Evolutionary conservation across 2,888 invertebrate genomes (phyloP), one percentile per base, ranked within the genome.

Genomic region (Mystacides longicornis): DNA sequence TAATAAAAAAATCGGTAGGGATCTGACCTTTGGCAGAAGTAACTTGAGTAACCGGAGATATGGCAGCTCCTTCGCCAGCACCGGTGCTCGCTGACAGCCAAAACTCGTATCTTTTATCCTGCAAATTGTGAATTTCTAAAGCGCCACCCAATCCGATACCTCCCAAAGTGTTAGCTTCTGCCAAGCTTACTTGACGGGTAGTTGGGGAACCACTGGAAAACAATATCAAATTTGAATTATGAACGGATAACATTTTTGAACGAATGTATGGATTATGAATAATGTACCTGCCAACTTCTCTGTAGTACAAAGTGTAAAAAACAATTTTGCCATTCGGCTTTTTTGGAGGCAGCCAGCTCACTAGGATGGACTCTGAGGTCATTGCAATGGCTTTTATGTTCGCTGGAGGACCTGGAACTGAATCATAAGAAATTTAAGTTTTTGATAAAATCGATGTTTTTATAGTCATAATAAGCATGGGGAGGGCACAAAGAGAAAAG

Each of bases 61-160:
- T 88, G 18, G 86, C 81, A 68, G 87, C 87, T 1, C 89, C 88
- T 70, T 91, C 89, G 0, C 92, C 93, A 2, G 86, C 82, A 1
- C 81, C 80, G 0, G 92, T 92, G 60, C 86, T 87, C 1, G 91
- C 91, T 1, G 90, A 85, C 2, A 92, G 87, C 87, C 91, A 90
- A 66, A 93, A 91, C 67, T 89, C 88, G 67, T 93, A 93, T 43
- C 86, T 80, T 63, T 84, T 82, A 68, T 87, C 86, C 50, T 81
- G 80, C 56, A 91, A 73, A 43, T 85, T 81, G 23, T 86, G 74
- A 42, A 85, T 75, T 69, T 87, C 87, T 58, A 81, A 82, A 2
- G 78, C 79, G 1, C 77, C 77, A 14, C 74, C 77, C 2, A 77
- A 63, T 3, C 77, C 77, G 0, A 77, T 73, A 4, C 53, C 58